Percentiles rank a stretch among this genome's conserved stretches.
Conservation (phyloP, 2,888 invertebrate species). For the Eustalomyia histrio region DNA sequence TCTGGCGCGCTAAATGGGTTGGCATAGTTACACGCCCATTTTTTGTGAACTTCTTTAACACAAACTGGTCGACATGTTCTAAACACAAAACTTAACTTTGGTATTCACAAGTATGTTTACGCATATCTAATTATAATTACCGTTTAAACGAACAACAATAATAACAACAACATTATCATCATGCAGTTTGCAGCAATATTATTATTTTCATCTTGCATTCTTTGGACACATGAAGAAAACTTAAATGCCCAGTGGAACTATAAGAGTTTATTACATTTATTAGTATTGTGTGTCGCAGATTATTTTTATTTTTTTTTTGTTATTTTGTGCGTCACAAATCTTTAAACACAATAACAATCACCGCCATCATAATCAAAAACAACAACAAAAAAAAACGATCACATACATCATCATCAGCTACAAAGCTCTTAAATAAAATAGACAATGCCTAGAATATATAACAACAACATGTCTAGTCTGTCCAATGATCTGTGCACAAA, state of each 20-base stretch:
- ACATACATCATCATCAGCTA: background rate
- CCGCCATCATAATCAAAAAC: slow-evolving; percentile 1
- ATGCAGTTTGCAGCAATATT: background rate
- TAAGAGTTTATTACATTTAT: background rate
- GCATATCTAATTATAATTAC: slow-evolving; percentile 57
- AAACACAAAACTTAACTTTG: background rate
- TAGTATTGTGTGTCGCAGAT: background rate
- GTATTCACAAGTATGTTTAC: slow-evolving; percentile 19
- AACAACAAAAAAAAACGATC: background rate
- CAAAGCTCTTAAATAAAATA: background rate
- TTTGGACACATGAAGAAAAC: slow-evolving; percentile 6
- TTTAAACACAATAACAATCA: slow-evolving; percentile 19
- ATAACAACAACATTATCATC: background rate
- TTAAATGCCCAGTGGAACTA: background rate
- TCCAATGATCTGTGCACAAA: background rate
- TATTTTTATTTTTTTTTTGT: too few relatives aligned
- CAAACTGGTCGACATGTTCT: background rate
- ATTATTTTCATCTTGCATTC: background rate
- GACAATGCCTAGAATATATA: background rate
- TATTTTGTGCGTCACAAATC: background rate
- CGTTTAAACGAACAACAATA: slow-evolving; percentile 16
- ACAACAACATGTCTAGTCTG: background rate
- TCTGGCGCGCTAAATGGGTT: background rate
- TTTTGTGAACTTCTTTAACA: slow-evolving; percentile 2
- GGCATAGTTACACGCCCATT: slow-evolving; percentile 1